A percentile compares a stretch with the other conserved stretches of the same genome.
phyloP scores from a whole-genome alignment of 2,888 invertebrate genomes.

The Cryptocheilus praepositus region DNA sequence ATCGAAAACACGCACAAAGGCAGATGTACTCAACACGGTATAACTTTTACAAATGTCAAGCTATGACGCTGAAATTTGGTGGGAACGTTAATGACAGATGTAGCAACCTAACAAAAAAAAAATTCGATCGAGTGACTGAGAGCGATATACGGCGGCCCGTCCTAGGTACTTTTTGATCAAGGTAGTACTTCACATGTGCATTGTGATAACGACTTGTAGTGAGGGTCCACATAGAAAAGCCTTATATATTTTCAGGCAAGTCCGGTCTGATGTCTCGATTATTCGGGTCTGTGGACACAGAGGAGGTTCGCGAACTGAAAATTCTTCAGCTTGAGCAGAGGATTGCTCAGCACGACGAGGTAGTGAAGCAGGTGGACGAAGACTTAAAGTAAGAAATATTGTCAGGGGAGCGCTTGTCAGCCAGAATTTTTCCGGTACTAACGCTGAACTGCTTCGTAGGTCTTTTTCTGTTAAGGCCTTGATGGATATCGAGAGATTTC shows the following conservation, averaged over 20 bases:
- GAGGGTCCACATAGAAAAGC: no score
- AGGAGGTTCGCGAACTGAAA: constrained; percentile 84
- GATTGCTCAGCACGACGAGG: constrained; percentile 79
- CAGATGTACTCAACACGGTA: no score
- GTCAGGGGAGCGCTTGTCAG: not conserved
- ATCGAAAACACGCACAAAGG: no score
- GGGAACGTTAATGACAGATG: no score
- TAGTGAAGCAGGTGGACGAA: constrained; percentile 78
- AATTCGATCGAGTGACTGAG: no score
- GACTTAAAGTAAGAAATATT: constrained; percentile 78
- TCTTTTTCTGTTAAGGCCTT: constrained; percentile 82
- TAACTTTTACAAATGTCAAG: no score
- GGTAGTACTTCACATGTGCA: no score
- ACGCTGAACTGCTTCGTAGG: constrained; percentile 73
- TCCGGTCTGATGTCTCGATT: constrained; percentile 84
- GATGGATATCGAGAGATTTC: constrained; percentile 83
- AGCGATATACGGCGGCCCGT: no score
- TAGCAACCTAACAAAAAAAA: no score
- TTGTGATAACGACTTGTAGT: no score
- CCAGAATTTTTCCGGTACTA: not conserved
- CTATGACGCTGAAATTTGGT: no score
- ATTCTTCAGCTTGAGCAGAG: constrained; percentile 82
- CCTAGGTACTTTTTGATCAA: no score
- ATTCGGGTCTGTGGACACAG: constrained; percentile 85
- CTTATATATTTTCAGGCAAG: constrained; percentile 76